Percentiles rank a stretch among this genome's conserved stretches.
Evolutionary conservation across 1,140 invertebrate genomes (phyloP).

Genomic region (Samia ricini): DNA sequence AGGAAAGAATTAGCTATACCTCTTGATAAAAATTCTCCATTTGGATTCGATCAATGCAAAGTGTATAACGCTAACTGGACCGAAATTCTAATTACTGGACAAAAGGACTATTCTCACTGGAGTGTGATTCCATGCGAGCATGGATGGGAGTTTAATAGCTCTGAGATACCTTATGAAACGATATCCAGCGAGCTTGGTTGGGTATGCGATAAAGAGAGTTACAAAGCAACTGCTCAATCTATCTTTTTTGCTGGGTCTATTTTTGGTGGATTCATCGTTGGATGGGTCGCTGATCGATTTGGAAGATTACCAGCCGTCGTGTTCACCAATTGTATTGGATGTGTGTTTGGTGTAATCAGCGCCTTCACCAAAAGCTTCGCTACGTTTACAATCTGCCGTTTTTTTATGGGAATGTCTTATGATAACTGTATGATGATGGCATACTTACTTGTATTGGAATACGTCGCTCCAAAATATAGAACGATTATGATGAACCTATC

Average conservation of each 20-base stretch:
- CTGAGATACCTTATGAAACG: conserved; percentile 65
- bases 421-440: conserved; percentile 90
- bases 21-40: conserved; percentile 29
- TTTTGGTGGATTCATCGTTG: conserved; percentile 83
- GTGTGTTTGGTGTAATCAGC: conserved; percentile 81
- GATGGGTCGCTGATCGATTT: conserved; percentile 82
- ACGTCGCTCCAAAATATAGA: conserved; percentile 80
- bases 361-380: conserved; percentile 80
- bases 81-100: conserved; percentile 37
- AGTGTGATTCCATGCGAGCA: conserved; percentile 68
- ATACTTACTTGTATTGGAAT: conserved; percentile 79
- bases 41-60: conserved; percentile 58
- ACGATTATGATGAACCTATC: conserved; percentile 80
- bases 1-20: conserved; percentile 52
- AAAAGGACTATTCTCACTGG: conserved; percentile 40
- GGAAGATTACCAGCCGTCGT: conserved; percentile 82
- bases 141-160: conserved; percentile 80
- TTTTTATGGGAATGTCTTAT: conserved; percentile 85
- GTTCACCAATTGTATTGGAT: conserved; percentile 80
- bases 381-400: conserved; percentile 79
- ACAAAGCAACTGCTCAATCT: conserved; percentile 81
- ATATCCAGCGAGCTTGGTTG: conserved; percentile 78
- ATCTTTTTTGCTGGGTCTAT: conserved; percentile 84
- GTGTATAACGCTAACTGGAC: conserved; percentile 55
- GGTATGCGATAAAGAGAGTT: conserved; percentile 81